Base-by-base conservation (phyloP, 2,888 invertebrate genomes). In the Leptodirus hochenwartii region DNA sequence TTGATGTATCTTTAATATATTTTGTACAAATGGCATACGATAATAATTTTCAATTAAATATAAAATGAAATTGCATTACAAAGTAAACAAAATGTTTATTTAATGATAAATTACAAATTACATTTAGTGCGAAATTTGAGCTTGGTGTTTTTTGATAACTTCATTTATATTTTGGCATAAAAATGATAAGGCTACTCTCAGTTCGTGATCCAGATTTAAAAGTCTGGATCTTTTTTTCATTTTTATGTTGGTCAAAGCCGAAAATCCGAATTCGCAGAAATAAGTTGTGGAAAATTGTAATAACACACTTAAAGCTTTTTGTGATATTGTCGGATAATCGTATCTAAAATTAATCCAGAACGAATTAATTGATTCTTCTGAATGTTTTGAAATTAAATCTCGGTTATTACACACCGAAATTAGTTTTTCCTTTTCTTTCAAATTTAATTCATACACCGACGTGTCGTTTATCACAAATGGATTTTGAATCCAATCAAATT, bases 131-230 rank as follows among this genome's bases (percentile, higher is more conserved):
- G n/a, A 15, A 12, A 4, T 17, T 22, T 4, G 8, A 17, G 10
- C 20, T 20, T 20, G 8, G 20, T n/a, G n/a, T 20, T 20, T 20
- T 20, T n/a, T 20, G 6, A 20, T 20, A 20, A 25, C 25, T 15
- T 25, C n/a, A 25, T 25, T n/a, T n/a, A n/a, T n/a, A 4, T 26
- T 23, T 26, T 26, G 26, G 10, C 9, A 26, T 26, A 6, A 6
- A 17, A 17, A 15, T 15, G 14, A n/a, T 20, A 20, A 20, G 6
- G n/a, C 20, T 20, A 8, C 20, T n/a, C 20, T 20, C 20, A 20
- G 6, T 20, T 20, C 20, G 20, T 20, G 20, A 20, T 20, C 20
- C 20, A 8, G 20, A 20, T 20, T 20, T 20, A 20, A 20, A 20
- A 20, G n/a, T 20, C 20, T 20, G 20, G 20, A 20, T 20, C 20